Evolutionary conservation across 2,113 vertebrate species (phyloP), one percentile per base, ranked within the genome.

Genomic region (Electrona antarctica): DNA sequence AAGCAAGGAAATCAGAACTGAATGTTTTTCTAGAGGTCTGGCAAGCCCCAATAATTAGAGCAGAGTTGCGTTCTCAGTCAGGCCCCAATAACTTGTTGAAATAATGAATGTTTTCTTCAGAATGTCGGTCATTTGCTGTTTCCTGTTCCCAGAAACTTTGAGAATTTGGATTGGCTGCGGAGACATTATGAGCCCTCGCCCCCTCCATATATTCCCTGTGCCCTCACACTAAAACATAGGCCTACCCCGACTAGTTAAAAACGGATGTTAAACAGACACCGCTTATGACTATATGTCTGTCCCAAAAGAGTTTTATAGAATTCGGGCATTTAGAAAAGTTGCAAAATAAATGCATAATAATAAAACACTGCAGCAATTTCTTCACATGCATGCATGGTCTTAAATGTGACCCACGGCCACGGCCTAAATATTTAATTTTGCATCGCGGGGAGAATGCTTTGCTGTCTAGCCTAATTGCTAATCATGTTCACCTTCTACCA

Each of bases 101-200:
- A 87, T 91, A 92, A 91, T 90, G 80, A 90, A 85, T 87, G 85
- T 77, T 84, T 88, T 81, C 86, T 87, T 61, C 69, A 88, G 88
- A 85, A 69, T 70, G 77, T 68, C 78, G 77, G 78, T 87, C 83
- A 85, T 89, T 82, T 85, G 76, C 15, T 21, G 85, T 85, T 91
- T 93, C 90, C 91, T 90, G 89, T 86, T 86, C 86, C 83, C 78
- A 90, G 82, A 87, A 60, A 77, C 57, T 64, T 67, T 41, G 82
- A 67, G 81, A 61, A 68, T 56, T 85, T 14, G 68, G 85, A 92
- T 91, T 92, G 93, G 89, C 88, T 92, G 64, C 63, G 11, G 73
- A 68, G 74, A 83, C 76, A 86, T 91, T 91, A 88, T 66, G 79
- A 82, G 83, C 71, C 47, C 72, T 88, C 80, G 78, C 80, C 85